Percentiles rank a stretch among this genome's conserved stretches.
These are phyloP conservation scores for Trachemys scripta DNA, from an alignment of 2,113 vertebrate species.

Conservation along the genomic window DNA sequence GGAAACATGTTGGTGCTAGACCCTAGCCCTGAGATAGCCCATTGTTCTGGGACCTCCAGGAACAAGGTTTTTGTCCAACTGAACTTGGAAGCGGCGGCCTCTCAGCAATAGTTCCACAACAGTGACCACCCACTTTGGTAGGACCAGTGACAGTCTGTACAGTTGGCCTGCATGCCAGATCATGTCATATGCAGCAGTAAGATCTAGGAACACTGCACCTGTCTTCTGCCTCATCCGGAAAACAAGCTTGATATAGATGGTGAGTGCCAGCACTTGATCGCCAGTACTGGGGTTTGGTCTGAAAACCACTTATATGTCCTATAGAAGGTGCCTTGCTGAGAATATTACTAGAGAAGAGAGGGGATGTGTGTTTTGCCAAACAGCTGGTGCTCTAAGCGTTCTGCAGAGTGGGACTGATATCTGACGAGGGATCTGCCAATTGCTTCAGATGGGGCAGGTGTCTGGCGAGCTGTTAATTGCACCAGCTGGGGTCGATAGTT, in stretches of 20 bases:
- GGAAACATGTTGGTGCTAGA: neutral
- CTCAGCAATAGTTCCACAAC: neutral
- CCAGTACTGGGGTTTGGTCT: neutral
- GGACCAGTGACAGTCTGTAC: neutral
- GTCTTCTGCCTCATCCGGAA: neutral
- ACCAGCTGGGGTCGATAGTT: neutral
- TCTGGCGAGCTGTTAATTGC: neutral
- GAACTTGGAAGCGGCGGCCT: neutral
- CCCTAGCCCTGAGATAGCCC: neutral
- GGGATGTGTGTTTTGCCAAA: neutral
- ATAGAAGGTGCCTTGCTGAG: neutral
- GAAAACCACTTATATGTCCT: neutral
- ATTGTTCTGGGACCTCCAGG: neutral
- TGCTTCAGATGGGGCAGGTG: neutral
- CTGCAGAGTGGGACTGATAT: neutral
- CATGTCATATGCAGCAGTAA: neutral
- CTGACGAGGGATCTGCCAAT: neutral
- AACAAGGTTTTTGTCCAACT: neutral
- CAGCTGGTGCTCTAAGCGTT: neutral
- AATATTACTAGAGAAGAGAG: neutral
- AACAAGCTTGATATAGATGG: neutral
- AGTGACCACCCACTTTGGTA: neutral
- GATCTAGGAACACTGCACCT: neutral
- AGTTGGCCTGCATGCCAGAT: neutral
- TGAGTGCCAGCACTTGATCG: neutral